Base-by-base conservation (phyloP, 2,888 invertebrate species). In the Blomia tropicalis region DNA sequence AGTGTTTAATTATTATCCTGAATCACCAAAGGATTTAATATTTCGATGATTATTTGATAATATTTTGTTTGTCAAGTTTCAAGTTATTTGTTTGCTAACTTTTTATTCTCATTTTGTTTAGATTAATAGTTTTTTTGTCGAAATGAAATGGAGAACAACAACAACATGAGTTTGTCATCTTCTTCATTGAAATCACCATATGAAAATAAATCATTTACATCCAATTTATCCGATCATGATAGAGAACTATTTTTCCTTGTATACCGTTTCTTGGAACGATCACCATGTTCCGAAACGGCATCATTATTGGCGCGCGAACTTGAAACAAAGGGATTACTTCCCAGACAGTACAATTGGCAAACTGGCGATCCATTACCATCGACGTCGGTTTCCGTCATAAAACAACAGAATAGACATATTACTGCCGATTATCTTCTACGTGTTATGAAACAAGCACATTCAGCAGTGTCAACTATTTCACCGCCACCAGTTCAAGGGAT, bases 391-490 rank as follows among this genome's bases (percentile, higher is more conserved):
- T 27, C 29, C 11, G 25, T 22, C 2, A 23, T 23, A 1, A 56
- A 36, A 2, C 11, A n/a, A 36, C 32, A 56, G 30, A 14, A 56
- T 31, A 27, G 29, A 56, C 56, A 56, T 30, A 56, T 56, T 23
- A 36, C 56, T 25, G 56, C 19, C 31, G 56, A 56, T 36, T 25
- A 56, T 36, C 56, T 56, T n/a, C 29, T 56, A 11, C 29, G 23
- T 11, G 14, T 29, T 14, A 17, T 56, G 29, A 36, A 56, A 25
- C 56, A 56, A 19, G 56, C 56, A 19, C n/a, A 31, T 31, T 19
- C 11, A 11, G 56, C 56, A 2, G 11, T 56, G 11, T 1, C 2
- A 1, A 27, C 17, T 19, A 23, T 56, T 36, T 14, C 29, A 11
- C 56, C 56, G 14, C 56, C 56, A 19, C 56, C 56, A 11, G 29